Evolutionary conservation across 2,888 invertebrate genomes (phyloP), one percentile per base, ranked within the genome.

Genomic region (Trissonchulus latispiculum): DNA sequence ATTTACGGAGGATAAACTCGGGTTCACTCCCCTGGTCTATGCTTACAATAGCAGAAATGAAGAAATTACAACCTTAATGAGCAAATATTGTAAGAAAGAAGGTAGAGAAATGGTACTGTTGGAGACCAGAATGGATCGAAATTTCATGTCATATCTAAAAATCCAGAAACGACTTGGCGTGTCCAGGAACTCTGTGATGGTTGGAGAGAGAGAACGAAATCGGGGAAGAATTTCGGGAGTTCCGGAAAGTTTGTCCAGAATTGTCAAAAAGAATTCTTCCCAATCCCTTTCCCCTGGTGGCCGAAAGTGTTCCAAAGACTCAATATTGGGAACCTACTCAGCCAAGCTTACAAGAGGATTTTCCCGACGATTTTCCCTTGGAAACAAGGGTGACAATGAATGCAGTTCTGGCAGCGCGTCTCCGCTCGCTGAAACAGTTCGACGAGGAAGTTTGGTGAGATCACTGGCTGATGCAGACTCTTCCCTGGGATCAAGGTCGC

Each of bases 11-110:
- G 71, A 71, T 35, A 29, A 35, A 8, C 61, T 71, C 62, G 71
- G 71, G n/a, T 71, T 71, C 71, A 71, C 71, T 1, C 31, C 71
- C n/a, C 36, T 71, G 36, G 61, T 71, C 36, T 71, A 71, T 35
- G 64, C 62, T 23, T 71, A 61, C 64, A 71, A 71, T 36, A 23
- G n/a, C 8, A 18, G 36, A 23, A 48, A 71, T 29, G 28, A 61
- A 32, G 32, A 36, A n/a, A 23, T 71, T 1, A 62, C 33, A 1
- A 61, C 33, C 1, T 28, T 33, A 2, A 28, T 71, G 62, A 62
- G 35, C 35, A 61, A 71, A 2, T 18, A 33, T n/a, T 71, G 71
- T 36, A 36, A 62, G 3, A 1, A 8, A 2, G n/a, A 62, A 2
- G 71, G 71, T 35, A 1, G 71, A 2, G 36, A 61, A 35, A 62